Base-by-base conservation (phyloP, 2,797 vertebrate species). In the Sebastes nivosus region DNA sequence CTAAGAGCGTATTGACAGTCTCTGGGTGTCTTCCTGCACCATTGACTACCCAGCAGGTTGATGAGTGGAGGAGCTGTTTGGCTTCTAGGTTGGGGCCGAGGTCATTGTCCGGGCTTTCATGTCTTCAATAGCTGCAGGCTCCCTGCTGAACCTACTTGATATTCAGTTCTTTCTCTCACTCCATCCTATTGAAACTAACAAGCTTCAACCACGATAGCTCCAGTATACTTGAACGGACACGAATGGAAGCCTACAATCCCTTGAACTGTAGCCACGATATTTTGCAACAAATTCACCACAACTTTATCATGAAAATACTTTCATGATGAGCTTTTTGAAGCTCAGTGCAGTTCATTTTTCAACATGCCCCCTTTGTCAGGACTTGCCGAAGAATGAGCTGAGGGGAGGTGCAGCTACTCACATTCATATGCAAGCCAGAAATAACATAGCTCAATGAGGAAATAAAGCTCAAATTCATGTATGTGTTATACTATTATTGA, bases 51-150 rank as follows among this genome's bases (percentile, higher is more conserved):
- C 93, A 93, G 93, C 93, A 93, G 93, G 91, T 79, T 89, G 88
- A 92, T 77, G 88, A 91, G 83, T 54, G 64, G 80, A 93, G 75
- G 87, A 90, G 86, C 88, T 87, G 88, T 89, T 85, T 92, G 87
- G 82, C 88, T 88, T 80, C 74, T 87, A 83, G 89, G 72, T 75
- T 67, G 78, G 86, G 69, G 81, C 78, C 29, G 80, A 85, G 91
- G 93, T 94, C 93, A 95, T 93, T 94, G 92, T 94, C 89, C 70
- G 2, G 67, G 70, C 87, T 94, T 90, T 89, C 81, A 87, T 86
- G 83, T 91, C 76, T 77, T 91, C 87, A 91, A 90, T 88, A 85
- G 93, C 92, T 85, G 55, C 73, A 59, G 90, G 86, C 89, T 89
- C 90, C 92, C 91, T 87, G 85, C 92, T 90, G 91, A 86, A 91